Percentiles rank a stretch among this genome's conserved stretches.
phyloP scores from a whole-genome alignment of 1,140 invertebrate species.

The Drosophila santomea region DNA sequence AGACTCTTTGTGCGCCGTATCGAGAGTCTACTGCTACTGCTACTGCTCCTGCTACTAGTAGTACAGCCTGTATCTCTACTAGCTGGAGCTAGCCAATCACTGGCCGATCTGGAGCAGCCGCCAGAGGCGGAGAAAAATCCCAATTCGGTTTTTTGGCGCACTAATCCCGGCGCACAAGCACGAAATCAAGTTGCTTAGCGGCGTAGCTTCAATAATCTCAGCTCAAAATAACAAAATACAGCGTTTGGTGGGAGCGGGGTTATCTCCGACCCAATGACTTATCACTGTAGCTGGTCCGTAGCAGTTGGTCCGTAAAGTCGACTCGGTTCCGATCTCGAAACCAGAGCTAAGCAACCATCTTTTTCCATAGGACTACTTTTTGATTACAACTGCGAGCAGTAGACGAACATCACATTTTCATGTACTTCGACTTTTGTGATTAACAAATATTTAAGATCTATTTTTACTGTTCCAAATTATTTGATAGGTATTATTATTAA shows the following conservation, averaged over 20 bases:
- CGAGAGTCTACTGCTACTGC: background rate
- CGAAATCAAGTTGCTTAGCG: slow-evolving; percentile 2
- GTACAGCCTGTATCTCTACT: background rate
- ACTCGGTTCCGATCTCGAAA: background rate
- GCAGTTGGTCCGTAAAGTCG: slow-evolving; percentile 35
- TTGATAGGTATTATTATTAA: too few relatives aligned
- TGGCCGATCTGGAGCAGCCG: background rate
- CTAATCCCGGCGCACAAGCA: slow-evolving; percentile 2
- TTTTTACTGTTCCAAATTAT: too few relatives aligned
- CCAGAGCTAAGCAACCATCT: background rate
- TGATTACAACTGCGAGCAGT: background rate
- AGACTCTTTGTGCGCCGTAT: slow-evolving; percentile 14
- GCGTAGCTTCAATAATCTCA: slow-evolving; percentile 35
- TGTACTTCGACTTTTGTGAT: too few relatives aligned
- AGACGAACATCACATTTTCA: background rate
- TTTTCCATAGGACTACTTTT: background rate
- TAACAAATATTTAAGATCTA: too few relatives aligned
- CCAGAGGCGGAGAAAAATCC: slow-evolving; percentile 1
- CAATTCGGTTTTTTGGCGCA: slow-evolving; percentile 2
- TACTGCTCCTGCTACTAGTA: background rate
- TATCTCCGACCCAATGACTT: slow-evolving; percentile 37
- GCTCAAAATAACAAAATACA: slow-evolving; percentile 12
- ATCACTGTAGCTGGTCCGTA: slow-evolving; percentile 28
- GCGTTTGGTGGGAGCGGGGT: slow-evolving; percentile 34
- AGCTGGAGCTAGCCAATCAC: background rate